Evolutionary conservation across 2,888 invertebrate genomes (phyloP).

Genomic region (Dysmachus trigonus): DNA sequence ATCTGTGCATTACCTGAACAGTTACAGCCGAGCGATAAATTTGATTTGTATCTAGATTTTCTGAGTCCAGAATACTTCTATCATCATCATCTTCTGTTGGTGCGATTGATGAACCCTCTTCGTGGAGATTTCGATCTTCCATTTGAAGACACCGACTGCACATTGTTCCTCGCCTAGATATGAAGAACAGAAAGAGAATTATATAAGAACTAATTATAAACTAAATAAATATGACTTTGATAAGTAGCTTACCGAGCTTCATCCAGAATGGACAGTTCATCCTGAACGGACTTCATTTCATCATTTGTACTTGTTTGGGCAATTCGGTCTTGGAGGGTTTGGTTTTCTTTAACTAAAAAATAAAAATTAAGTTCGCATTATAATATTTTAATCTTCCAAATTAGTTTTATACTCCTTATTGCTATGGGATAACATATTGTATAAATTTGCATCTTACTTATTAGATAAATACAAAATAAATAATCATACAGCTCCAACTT

Average conservation of each 20-base stretch:
- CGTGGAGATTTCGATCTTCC: constrained; percentile 65
- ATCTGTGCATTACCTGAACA: constrained; percentile 67
- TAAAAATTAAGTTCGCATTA: neutral
- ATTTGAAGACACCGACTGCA: constrained; percentile 82
- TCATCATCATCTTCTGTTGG: constrained; percentile 80
- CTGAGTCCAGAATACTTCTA: constrained; percentile 67
- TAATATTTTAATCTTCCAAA: no score
- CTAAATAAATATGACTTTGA: neutral
- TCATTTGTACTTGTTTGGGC: constrained; percentile 69
- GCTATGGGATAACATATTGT: no score
- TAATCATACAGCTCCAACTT: no score
- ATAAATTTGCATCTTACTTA: no score
- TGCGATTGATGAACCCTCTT: constrained; percentile 69
- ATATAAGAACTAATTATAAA: neutral
- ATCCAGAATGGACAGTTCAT: constrained; percentile 83
- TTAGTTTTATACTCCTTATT: no score
- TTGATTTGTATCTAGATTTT: constrained; percentile 54
- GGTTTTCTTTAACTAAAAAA: constrained; percentile 61
- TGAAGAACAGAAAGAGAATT: constrained; percentile 50
- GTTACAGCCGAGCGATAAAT: constrained; percentile 62
- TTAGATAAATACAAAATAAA: no score
- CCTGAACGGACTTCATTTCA: constrained; percentile 83
- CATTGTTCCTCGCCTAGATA: constrained; percentile 79
- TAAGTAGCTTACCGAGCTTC: constrained; percentile 76
- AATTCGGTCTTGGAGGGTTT: constrained; percentile 60